A percentile compares a stretch with the other conserved stretches of the same genome.
phyloP scores from a whole-genome alignment of 2,113 vertebrate species.

The Nothoprocta pentlandii region DNA sequence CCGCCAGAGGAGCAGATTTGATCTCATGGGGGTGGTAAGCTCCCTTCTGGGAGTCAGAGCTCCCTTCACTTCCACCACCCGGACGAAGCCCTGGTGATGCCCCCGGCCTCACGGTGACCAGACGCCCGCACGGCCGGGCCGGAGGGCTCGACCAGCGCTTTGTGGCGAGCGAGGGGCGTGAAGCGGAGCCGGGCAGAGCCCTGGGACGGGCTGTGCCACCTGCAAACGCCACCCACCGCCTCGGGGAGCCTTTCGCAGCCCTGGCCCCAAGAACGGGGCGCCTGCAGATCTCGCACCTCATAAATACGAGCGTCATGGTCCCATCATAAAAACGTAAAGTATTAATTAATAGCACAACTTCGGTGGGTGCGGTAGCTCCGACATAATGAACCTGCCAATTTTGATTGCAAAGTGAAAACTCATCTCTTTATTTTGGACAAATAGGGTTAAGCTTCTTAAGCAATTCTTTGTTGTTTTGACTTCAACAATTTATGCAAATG shows the following conservation, averaged over 20 bases:
- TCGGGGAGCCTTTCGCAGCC: neutral
- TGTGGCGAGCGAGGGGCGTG: neutral
- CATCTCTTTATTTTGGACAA: conserved; percentile 84
- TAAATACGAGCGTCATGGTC: conserved; percentile 9
- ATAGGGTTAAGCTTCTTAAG: conserved; percentile 91
- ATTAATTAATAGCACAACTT: conserved; percentile 71
- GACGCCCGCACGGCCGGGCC: neutral
- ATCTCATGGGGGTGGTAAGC: neutral
- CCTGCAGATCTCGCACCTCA: conserved; percentile 10
- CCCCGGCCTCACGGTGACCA: too few species aligned
- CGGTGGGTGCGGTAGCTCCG: conserved; percentile 34
- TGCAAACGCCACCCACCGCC: neutral
- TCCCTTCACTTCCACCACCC: too few species aligned
- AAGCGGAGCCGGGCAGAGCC: neutral
- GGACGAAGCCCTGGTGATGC: too few species aligned
- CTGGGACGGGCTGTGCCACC: neutral
- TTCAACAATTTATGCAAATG: conserved; percentile 99
- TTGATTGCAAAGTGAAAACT: conserved; percentile 75
- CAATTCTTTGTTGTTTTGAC: conserved; percentile 91
- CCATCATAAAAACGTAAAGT: conserved; percentile 53
- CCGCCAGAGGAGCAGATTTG: rapidly evolving
- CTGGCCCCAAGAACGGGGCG: neutral
- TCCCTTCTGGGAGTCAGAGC: neutral
- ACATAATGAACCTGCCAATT: conserved; percentile 76
- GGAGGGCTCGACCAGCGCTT: neutral